A percentile compares a stretch with the other conserved stretches of the same genome.
Evolutionary conservation across 2,888 invertebrate species (phyloP).

Genomic region (Mimachlamys varia): DNA sequence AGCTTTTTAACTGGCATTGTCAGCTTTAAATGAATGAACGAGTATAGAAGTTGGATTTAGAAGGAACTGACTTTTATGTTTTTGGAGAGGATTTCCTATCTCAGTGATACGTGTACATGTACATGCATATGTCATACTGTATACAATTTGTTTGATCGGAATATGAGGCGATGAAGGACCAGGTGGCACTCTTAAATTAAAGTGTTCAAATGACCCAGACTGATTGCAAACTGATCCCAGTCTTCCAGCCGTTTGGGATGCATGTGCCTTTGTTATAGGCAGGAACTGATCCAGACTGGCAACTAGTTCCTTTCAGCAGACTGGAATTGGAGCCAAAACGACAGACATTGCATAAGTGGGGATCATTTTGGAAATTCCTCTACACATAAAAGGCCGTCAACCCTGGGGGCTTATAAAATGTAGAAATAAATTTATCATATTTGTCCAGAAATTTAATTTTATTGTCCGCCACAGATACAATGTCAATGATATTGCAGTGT

Average conservation of each 20-base stretch:
- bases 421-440: constrained; percentile 31
- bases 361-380: not conserved
- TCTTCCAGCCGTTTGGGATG: not conserved
- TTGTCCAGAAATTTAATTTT: constrained; percentile 36
- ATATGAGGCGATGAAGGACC: not conserved
- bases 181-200: not conserved
- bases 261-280: not conserved
- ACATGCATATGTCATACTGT: not conserved
- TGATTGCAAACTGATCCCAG: not conserved
- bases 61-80: too few species aligned
- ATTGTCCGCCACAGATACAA: not conserved
- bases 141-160: not conserved
- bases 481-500: constrained; percentile 27
- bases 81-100: not conserved
- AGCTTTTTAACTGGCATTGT: too few species aligned
- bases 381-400: constrained; percentile 16
- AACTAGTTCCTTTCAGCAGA: constrained; percentile 5
- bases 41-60: too few species aligned
- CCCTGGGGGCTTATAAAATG: constrained; percentile 9
- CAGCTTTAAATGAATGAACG: too few species aligned
- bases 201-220: not conserved
- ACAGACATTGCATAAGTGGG: not conserved
- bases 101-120: not conserved
- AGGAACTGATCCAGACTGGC: not conserved
- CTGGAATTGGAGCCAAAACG: not conserved